Evolutionary conservation across 2,113 vertebrate genomes (phyloP), one percentile per base, ranked within the genome.

Genomic region (Cynopterus brachyotis): DNA sequence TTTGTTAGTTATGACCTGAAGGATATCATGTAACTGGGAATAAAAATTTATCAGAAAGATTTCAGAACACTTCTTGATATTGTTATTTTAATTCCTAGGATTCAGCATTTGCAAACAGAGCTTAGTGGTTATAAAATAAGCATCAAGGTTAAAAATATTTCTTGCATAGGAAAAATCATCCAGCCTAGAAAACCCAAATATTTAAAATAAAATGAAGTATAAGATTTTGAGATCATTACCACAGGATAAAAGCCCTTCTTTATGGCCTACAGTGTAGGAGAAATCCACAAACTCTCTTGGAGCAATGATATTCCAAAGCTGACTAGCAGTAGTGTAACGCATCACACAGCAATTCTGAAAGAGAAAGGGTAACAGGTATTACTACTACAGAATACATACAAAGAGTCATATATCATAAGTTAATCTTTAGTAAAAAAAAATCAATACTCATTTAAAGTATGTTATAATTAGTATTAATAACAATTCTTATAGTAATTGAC

Each of bases 221-320:
- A 55, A 35, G 28, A 50, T 3, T n/a, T 92, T 94, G 66, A 73
- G 11, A 97, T 84, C 15, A 98, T 98, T 98, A 99, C 99, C 99
- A 85, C 99, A 99, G 45, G 99, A 98, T 85, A 99, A 97, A 95
- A 99, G 98, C 3, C 99, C 99, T 10, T 98, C 98, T 97, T 99
- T 97, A 95, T 99, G 99, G 42, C 26, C 97, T n/a, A 98, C 98
- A 15, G 99, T 99, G 69, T 99, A 99, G 91, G 99, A 99, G 97
- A 99, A 99, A 98, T 99, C 99, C 84, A 99, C 97, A 95, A 99
- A 99, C 83, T 99, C 99, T 94, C 99, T 98, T 11, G 99, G 99
- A 47, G 99, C 98, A 92, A 99, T 98, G 59, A 99, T 98, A 95
- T 99, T 99, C 98, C 98, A 99, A 53, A 99, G 98, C 96, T 99